Percentiles rank a stretch among this genome's conserved stretches.
These are phyloP conservation scores for Netelia fuscicornis DNA, from an alignment of 2,888 invertebrate genomes.

Conservation along the genomic window DNA sequence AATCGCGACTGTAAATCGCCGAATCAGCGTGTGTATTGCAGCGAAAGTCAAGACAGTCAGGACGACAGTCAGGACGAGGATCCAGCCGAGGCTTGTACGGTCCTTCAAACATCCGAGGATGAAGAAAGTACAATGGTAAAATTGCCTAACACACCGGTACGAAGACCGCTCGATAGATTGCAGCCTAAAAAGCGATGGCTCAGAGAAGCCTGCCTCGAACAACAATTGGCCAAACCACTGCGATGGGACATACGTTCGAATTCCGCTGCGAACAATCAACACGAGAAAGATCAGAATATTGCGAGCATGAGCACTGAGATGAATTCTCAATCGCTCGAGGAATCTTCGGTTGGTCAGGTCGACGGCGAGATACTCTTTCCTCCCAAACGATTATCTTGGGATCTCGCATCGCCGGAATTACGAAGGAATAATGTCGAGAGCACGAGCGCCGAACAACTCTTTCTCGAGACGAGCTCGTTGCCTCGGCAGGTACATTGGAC, in stretches of 20 bases:
- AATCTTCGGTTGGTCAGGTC: background rate
- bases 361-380: slow-evolving; percentile 18
- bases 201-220: slow-evolving; percentile 86
- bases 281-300: slow-evolving; percentile 32
- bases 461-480: slow-evolving; percentile 44
- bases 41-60: slow-evolving; percentile 82
- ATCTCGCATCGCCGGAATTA: slow-evolving; percentile 45
- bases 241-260: slow-evolving; percentile 83
- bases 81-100: slow-evolving; percentile 76
- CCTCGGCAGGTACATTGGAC: slow-evolving; percentile 56
- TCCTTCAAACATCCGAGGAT: slow-evolving; percentile 81
- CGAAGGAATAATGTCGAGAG: slow-evolving; percentile 4
- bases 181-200: slow-evolving; percentile 88
- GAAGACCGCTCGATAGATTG: slow-evolving; percentile 81
- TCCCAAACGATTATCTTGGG: slow-evolving; percentile 54
- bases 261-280: background rate
- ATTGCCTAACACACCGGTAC: slow-evolving; percentile 78
- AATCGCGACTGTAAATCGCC: slow-evolving; percentile 80
- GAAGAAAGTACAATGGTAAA: slow-evolving; percentile 78
- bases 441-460: slow-evolving; percentile 32
- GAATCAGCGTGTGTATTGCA: slow-evolving; percentile 80
- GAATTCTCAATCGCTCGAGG: background rate
- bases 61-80: slow-evolving; percentile 84
- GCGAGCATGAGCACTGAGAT: background rate
- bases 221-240: slow-evolving; percentile 86